Evolutionary conservation across 2,797 vertebrate species (phyloP).

Genomic region (Sebastolobus alascanus): DNA sequence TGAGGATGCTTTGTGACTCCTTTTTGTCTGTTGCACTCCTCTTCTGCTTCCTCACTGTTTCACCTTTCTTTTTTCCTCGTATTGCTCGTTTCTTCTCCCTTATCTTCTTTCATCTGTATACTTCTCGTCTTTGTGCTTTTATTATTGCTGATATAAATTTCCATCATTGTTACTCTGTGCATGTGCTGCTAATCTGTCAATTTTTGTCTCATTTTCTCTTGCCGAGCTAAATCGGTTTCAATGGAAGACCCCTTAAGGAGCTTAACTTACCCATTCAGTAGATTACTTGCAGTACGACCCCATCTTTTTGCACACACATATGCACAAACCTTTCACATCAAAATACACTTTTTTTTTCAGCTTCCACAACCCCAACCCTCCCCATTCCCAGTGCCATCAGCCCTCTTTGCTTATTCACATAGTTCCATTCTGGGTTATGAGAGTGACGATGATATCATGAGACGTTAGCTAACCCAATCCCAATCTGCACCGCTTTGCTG

Average conservation of each 20-base stretch:
- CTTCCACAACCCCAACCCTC: conserved; percentile 10
- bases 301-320: conserved; percentile 20
- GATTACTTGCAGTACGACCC: conserved; percentile 44
- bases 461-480: conserved; percentile 52
- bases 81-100: neutral
- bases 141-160: conserved; percentile 35
- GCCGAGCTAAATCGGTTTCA: conserved; percentile 49
- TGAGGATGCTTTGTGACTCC: conserved; percentile 2
- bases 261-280: conserved; percentile 21
- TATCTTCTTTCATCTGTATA: neutral
- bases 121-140: neutral
- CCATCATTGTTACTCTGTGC: conserved; percentile 15
- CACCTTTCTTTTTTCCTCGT: neutral
- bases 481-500: conserved; percentile 70
- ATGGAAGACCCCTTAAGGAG: conserved; percentile 49
- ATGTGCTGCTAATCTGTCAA: conserved; percentile 44
- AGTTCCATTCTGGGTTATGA: conserved; percentile 39
- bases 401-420: conserved; percentile 35
- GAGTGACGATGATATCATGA: conserved; percentile 48
- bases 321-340: conserved; percentile 24
- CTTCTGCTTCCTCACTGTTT: neutral
- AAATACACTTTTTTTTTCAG: conserved; percentile 22
- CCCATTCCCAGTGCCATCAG: neutral
- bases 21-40: neutral
- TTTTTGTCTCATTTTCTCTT: conserved; percentile 43